Evolutionary conservation across 1,140 invertebrate genomes (phyloP), one percentile per base, ranked within the genome.

Genomic region (Dendrolimus punctatus): DNA sequence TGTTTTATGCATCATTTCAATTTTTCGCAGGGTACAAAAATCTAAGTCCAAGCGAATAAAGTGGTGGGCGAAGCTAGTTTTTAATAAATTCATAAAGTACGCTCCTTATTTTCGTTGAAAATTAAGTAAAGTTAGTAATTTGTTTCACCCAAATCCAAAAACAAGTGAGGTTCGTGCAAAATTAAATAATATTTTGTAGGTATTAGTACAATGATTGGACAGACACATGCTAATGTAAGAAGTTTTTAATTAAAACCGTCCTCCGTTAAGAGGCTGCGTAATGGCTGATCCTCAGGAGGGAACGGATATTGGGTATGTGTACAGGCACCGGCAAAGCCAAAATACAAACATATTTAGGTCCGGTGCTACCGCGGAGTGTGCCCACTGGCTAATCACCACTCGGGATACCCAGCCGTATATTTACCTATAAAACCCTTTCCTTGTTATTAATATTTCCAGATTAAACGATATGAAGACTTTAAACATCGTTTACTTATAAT

Each of bases 241-340:
- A 86, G 80, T 86, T 86, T 86, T 86, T 86, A 86, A 86, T 86
- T 86, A 86, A 85, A 86, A 81, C 76, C 76, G 80, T 75, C 71
- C 64, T 73, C 64, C 71, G 79, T 75, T 84, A 86, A 84, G 82
- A 84, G 80, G 74, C 78, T 80, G 70, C 70, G 77, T 82, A 84
- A 84, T 81, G 73, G 78, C 73, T 71, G 73, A 82, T 76, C 76
- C 79, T 76, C 71, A 63, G 71, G 68, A 75, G 76, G 81, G 80
- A 73, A 68, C 71, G 72, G 72, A 78, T 83, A 82, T 85, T 80
- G 76, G 74, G 75, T 76, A 68, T 70, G 65, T 73, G 66, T 80
- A 71, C 68, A 57, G 62, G 58, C 57, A 74, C 68, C 58, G 62
- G 58, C 57, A 74, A 81, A 85, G 75, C 80, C 82, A 60, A 75